Evolutionary conservation across 2,797 vertebrate genomes (phyloP).

Genomic region (Falco berigora): DNA sequence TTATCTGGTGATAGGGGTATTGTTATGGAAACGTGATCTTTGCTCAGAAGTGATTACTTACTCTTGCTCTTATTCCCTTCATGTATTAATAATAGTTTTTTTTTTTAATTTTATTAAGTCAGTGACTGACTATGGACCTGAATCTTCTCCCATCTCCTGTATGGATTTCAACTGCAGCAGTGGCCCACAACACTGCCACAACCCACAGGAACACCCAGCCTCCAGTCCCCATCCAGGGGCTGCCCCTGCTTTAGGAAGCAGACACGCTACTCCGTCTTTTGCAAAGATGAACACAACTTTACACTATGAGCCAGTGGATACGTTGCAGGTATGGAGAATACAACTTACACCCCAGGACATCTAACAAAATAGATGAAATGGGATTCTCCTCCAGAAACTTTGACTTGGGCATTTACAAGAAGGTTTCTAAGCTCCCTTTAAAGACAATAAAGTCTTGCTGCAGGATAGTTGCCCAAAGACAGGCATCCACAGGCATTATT

Average conservation of each 20-base stretch:
- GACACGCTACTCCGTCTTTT: neutral
- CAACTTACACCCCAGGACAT: neutral
- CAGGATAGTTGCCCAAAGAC: neutral
- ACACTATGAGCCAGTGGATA: neutral
- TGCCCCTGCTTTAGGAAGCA: neutral
- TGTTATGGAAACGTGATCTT: slow-evolving; percentile 57
- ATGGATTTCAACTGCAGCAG: neutral
- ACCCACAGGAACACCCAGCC: neutral
- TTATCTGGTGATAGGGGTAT: slow-evolving; percentile 10
- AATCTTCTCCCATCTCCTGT: neutral
- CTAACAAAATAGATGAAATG: neutral
- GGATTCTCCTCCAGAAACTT: neutral
- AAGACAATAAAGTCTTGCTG: neutral
- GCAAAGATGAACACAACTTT: neutral
- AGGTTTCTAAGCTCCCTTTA: neutral
- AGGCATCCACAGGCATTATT: neutral
- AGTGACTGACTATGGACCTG: neutral
- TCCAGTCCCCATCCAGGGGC: no score
- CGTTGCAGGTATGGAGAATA: neutral
- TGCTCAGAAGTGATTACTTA: neutral
- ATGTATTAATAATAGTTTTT: neutral
- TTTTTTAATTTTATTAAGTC: neutral
- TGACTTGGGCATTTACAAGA: neutral
- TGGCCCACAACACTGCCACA: neutral
- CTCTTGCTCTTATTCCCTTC: neutral